Conservation (phyloP, 2,888 invertebrate genomes). For the Tiliacea citrago region DNA sequence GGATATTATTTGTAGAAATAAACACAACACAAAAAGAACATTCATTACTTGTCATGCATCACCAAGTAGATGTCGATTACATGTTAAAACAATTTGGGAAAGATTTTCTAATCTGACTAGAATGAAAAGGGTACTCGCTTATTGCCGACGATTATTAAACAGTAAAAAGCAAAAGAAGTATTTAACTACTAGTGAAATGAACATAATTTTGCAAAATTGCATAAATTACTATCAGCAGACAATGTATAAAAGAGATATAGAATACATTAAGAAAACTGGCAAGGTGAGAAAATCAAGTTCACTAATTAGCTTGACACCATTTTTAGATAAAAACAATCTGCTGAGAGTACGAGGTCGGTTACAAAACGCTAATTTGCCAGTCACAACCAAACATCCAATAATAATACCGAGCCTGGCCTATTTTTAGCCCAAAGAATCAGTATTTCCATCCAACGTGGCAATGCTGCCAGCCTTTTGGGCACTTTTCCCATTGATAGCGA, state of each 20-base stretch:
- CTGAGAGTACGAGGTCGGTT: constrained; percentile 54
- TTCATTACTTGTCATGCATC: too few relatives aligned
- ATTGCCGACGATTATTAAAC: constrained; percentile 2
- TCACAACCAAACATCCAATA: constrained; percentile 24
- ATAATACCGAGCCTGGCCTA: too few relatives aligned
- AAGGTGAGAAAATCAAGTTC: constrained; percentile 32
- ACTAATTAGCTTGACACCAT: too few relatives aligned
- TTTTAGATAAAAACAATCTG: constrained; percentile 40
- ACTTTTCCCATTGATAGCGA: too few relatives aligned
- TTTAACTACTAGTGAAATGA: constrained; percentile 18
- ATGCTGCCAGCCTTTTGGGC: too few relatives aligned
- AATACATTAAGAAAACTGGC: constrained; percentile 34
- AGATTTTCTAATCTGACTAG: constrained; percentile 31
- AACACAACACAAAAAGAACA: too few relatives aligned
- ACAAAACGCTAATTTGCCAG: constrained; percentile 22
- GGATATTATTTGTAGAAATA: too few relatives aligned
- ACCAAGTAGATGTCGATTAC: too few relatives aligned
- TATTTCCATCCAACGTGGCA: too few relatives aligned
- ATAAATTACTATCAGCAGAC: constrained; percentile 12
- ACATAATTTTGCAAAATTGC: constrained; percentile 2
- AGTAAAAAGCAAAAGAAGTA: constrained; percentile 4
- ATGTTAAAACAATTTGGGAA: constrained; percentile 31
- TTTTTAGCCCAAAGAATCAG: too few relatives aligned
- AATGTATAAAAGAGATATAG: constrained; percentile 21
- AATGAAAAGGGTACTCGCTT: constrained; percentile 33